These are phyloP conservation scores for Aelia acuminata DNA, from an alignment of 2,888 invertebrate genomes.

Conservation along the genomic window DNA sequence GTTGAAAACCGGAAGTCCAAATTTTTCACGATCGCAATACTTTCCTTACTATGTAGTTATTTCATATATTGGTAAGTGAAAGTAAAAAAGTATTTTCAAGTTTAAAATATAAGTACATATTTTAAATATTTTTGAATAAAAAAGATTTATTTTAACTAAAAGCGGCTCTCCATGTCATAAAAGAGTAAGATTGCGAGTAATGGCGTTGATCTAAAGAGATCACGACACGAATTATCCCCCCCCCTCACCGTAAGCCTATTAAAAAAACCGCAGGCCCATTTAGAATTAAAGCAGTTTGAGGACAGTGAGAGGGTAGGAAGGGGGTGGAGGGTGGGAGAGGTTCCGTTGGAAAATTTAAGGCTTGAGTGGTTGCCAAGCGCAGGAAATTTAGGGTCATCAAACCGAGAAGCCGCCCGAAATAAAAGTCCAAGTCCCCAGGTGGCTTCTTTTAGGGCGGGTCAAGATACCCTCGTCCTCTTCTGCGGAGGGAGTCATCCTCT, in stretches of 20 bases:
- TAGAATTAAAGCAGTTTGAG: constrained; percentile 20
- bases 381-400: constrained; percentile 29
- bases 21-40: too few relatives aligned
- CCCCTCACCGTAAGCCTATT: neutral
- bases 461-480: neutral
- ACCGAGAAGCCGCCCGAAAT: neutral
- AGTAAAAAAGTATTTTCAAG: too few relatives aligned
- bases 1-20: too few relatives aligned
- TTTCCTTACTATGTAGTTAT: too few relatives aligned
- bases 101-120: too few relatives aligned
- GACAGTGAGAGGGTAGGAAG: neutral
- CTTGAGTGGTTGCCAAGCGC: constrained; percentile 30
- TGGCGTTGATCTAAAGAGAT: constrained; percentile 15
- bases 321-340: neutral
- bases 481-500: neutral
- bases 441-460: constrained; percentile 35
- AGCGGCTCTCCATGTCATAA: neutral
- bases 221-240: neutral
- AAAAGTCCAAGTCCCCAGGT: neutral
- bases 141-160: neutral
- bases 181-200: neutral
- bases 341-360: constrained; percentile 23
- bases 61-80: too few relatives aligned
- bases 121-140: neutral
- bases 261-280: constrained; percentile 17